Base-by-base conservation (phyloP, 2,797 vertebrate species). In the Lepilemur septentrionalis region DNA sequence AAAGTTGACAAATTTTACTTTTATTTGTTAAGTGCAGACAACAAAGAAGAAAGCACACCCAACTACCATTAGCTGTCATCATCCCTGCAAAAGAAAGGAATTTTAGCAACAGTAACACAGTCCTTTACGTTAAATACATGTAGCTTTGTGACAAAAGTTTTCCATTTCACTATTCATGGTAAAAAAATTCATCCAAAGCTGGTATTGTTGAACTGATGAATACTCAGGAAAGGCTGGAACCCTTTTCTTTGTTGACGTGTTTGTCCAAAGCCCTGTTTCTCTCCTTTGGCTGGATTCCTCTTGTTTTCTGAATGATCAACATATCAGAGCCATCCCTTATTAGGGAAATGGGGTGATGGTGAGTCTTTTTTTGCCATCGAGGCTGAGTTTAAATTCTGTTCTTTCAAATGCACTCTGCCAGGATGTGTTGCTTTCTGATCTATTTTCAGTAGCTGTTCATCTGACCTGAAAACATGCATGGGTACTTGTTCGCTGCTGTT, bases 381-480 rank as follows among this genome's bases (percentile, higher is more conserved):
- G 80, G n/a, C 76, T 94, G 69, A 94, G 17, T 78, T 97, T 96
- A 46, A 89, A 97, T 93, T 55, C 72, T 97, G 22, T 83, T 98
- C 67, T 96, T 98, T 84, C 80, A 96, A 81, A 81, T 79, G 32
- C 50, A 52, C 57, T 22, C 80, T 91, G 25, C 80, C 48, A 57
- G 84, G 69, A 61, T 93, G 43, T 55, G 94, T 59, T 52, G n/a
- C 73, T 78, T 95, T 94, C 86, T 83, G 93, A 90, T 97, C 96
- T 97, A 89, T 97, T 98, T 98, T 96, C 94, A 93, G 48, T 63
- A 96, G 25, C 91, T 98, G 83, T 96, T 87, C 69, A 87, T 93
- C 84, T 97, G 96, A 97, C 95, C 92, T 94, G 76, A 97, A 94
- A 80, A 86, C 81, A 81, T 67, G 25, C 48, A 61, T 50, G 67